These are phyloP conservation scores for Echeneis naucrates DNA, from an alignment of 2,797 vertebrate species.

Conservation along the genomic window DNA sequence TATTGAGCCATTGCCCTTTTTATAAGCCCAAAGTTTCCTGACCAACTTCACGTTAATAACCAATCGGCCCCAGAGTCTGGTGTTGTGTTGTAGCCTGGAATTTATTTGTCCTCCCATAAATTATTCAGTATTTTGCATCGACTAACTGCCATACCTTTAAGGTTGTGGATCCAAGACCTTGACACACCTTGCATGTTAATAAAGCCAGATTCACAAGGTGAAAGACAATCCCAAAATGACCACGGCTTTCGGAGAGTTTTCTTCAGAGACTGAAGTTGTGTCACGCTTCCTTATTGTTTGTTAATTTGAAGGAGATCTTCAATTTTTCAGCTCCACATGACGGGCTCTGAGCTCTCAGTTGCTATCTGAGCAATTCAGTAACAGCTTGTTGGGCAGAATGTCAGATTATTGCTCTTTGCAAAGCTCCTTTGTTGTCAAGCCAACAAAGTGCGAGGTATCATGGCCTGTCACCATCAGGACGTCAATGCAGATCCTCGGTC, in stretches of 20 bases:
- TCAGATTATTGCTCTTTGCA: slow-evolving; percentile 73
- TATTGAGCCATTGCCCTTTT: slow-evolving; percentile 81
- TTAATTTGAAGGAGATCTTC: slow-evolving; percentile 15
- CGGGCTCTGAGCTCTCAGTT: slow-evolving; percentile 34
- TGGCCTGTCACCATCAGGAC: slow-evolving; percentile 74
- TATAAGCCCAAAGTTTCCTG: slow-evolving; percentile 81
- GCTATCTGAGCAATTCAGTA: slow-evolving; percentile 61
- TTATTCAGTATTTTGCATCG: slow-evolving; percentile 89
- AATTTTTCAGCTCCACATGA: slow-evolving; percentile 21
- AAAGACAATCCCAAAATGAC: slow-evolving; percentile 68
- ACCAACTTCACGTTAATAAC: slow-evolving; percentile 82
- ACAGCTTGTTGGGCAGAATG: slow-evolving; percentile 76
- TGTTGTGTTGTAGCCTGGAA: slow-evolving; percentile 82
- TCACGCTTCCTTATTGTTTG: slow-evolving; percentile 18
- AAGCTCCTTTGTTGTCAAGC: slow-evolving; percentile 79
- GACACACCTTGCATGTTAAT: slow-evolving; percentile 86
- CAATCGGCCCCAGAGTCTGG: slow-evolving; percentile 76
- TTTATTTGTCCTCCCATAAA: slow-evolving; percentile 87
- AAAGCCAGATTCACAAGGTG: slow-evolving; percentile 65
- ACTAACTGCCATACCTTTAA: slow-evolving; percentile 89
- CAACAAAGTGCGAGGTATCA: slow-evolving; percentile 74
- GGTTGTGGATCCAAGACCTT: slow-evolving; percentile 81
- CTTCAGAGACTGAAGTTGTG: slow-evolving; percentile 35
- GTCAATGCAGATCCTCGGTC: slow-evolving; percentile 74
- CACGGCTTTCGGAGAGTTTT: slow-evolving; percentile 34